Evolutionary conservation across 2,888 invertebrate genomes (phyloP).

Genomic region (Parochlus steinenii): DNA sequence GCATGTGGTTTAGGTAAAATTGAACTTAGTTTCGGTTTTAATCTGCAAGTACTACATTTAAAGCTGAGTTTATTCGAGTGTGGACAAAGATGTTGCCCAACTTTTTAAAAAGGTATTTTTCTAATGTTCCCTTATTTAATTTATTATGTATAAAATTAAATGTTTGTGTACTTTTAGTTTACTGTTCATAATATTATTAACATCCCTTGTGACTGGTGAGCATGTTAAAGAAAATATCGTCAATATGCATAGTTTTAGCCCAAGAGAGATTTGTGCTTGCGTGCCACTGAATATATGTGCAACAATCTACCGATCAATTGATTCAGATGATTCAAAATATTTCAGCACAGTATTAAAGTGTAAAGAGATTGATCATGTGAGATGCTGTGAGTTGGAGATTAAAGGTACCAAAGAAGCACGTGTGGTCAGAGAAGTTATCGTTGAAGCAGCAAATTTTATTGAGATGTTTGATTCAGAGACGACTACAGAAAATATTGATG

Average conservation of each 20-base stretch:
- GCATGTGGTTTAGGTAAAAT: no score
- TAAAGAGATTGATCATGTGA: background rate
- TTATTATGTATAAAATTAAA: no score
- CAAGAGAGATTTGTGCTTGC: slow-evolving; percentile 7
- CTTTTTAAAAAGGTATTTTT: no score
- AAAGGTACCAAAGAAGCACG: background rate
- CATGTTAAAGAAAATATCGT: background rate
- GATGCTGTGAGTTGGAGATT: slow-evolving; percentile 3
- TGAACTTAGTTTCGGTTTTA: no score
- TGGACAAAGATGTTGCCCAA: no score
- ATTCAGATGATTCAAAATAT: slow-evolving; percentile 8
- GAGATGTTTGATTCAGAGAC: background rate
- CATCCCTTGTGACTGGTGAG: background rate
- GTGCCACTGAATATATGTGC: slow-evolving; percentile 7
- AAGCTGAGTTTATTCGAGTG: no score
- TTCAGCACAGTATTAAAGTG: slow-evolving; percentile 7
- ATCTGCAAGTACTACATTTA: no score
- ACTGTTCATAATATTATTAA: background rate
- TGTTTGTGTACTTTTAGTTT: background rate
- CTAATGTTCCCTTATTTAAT: no score
- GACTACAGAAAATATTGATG: background rate
- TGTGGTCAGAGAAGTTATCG: background rate
- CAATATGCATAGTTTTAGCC: no score
- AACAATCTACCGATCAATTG: background rate
- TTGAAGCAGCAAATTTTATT: background rate